These are phyloP conservation scores for Tenthredo scrophulariae DNA, from an alignment of 2,888 invertebrate genomes.

Conservation along the genomic window DNA sequence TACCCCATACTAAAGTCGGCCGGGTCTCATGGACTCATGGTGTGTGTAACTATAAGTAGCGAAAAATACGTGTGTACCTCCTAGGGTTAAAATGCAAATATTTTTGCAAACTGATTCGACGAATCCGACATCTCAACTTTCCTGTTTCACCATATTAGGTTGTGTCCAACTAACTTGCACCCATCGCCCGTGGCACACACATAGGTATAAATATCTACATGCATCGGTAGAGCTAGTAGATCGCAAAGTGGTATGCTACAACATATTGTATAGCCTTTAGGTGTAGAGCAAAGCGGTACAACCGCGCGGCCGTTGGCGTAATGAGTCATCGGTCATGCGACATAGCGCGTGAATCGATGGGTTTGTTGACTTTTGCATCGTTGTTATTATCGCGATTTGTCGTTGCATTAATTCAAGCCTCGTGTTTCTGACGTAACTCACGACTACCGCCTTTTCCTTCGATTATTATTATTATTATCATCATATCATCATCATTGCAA, in stretches of 20 bases:
- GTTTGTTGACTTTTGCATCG: slow-evolving; percentile 65
- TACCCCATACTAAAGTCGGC: no score
- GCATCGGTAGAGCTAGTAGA: background rate
- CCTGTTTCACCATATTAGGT: slow-evolving; percentile 23
- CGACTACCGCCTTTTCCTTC: background rate
- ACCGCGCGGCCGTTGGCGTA: slow-evolving; percentile 44
- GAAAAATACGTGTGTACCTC: no score
- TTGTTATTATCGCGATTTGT: slow-evolving; percentile 41
- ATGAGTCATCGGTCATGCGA: slow-evolving; percentile 50
- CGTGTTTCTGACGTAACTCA: slow-evolving; percentile 30
- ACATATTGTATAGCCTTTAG: slow-evolving; percentile 32
- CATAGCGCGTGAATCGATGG: slow-evolving; percentile 63
- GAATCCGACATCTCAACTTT: slow-evolving; percentile 16
- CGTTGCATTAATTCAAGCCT: slow-evolving; percentile 38
- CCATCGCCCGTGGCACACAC: background rate
- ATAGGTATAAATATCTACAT: background rate
- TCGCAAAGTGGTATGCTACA: background rate
- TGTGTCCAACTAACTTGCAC: background rate
- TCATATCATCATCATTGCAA: background rate
- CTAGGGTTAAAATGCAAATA: background rate
- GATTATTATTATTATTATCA: background rate
- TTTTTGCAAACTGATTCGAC: background rate
- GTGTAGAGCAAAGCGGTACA: slow-evolving; percentile 44
- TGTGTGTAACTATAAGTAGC: no score
- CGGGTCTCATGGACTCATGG: no score